phyloP scores from a whole-genome alignment of 2,113 vertebrate species.

The Tragelaphus imberbis region DNA sequence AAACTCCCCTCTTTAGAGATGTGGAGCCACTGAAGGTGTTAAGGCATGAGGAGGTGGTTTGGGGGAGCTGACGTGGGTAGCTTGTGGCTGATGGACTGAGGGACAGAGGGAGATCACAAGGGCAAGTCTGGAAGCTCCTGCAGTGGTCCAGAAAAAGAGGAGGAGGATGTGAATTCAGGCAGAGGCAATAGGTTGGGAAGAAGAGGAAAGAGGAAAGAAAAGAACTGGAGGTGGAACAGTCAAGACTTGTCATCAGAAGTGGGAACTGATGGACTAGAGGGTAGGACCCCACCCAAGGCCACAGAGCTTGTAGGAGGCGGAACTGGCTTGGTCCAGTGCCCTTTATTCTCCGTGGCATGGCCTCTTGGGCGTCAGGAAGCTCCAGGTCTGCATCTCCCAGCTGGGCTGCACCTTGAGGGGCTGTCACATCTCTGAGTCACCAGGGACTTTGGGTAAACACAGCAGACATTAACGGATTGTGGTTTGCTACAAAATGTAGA shows the following conservation, averaged over 20 bases:
- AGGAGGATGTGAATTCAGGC: neutral
- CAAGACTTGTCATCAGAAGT: neutral
- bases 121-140: neutral
- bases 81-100: neutral
- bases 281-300: neutral
- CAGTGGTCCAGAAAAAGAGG: neutral
- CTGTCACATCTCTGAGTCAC: constrained; percentile 10
- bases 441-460: constrained; percentile 25
- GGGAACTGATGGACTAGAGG: neutral
- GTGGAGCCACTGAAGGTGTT: neutral
- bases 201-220: neutral
- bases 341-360: neutral
- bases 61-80: neutral
- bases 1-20: neutral
- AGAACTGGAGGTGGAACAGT: neutral
- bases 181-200: neutral
- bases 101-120: neutral
- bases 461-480: constrained; percentile 9
- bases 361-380: neutral
- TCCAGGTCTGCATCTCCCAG: neutral
- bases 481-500: constrained; percentile 46
- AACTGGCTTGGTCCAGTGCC: accelerated
- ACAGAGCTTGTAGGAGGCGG: neutral
- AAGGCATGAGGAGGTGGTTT: neutral
- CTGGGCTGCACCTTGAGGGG: neutral